phyloP scores from a whole-genome alignment of 2,113 vertebrate species.

The Lasiurus borealis region DNA sequence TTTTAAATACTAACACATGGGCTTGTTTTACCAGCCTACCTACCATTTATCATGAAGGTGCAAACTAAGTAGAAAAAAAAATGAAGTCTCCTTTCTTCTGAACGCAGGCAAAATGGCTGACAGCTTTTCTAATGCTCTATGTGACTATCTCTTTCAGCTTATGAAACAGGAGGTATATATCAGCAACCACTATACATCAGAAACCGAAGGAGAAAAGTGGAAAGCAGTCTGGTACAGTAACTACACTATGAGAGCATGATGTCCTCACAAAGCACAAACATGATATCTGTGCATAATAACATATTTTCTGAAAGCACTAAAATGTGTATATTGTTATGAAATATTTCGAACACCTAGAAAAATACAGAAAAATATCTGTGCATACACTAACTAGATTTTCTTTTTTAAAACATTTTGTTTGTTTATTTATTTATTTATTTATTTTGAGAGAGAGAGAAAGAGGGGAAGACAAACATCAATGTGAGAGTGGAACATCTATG shows the following conservation, averaged over 20 bases:
- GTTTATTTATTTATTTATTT: too few species aligned
- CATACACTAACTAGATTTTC: background rate
- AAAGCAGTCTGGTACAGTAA: background rate
- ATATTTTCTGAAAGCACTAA: background rate
- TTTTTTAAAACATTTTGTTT: too few species aligned
- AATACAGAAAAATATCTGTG: too few species aligned
- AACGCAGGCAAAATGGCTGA: background rate
- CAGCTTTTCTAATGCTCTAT: background rate
- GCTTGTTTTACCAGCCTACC: too few species aligned
- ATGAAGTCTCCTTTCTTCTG: background rate
- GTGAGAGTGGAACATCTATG: too few species aligned
- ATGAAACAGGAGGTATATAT: background rate
- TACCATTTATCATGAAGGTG: too few species aligned
- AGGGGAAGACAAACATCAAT: too few species aligned
- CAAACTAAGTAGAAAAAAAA: conserved; percentile 33
- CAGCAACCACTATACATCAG: background rate
- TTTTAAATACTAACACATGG: background rate
- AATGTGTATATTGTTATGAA: background rate
- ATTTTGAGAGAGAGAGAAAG: too few species aligned
- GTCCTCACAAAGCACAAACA: background rate
- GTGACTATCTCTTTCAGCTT: background rate
- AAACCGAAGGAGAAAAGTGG: background rate
- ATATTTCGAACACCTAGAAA: background rate
- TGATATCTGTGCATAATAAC: background rate
- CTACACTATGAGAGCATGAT: background rate